Evolutionary conservation across 2,113 vertebrate genomes (phyloP), one percentile per base, ranked within the genome.

Genomic region (Leptobrachium leishanense): DNA sequence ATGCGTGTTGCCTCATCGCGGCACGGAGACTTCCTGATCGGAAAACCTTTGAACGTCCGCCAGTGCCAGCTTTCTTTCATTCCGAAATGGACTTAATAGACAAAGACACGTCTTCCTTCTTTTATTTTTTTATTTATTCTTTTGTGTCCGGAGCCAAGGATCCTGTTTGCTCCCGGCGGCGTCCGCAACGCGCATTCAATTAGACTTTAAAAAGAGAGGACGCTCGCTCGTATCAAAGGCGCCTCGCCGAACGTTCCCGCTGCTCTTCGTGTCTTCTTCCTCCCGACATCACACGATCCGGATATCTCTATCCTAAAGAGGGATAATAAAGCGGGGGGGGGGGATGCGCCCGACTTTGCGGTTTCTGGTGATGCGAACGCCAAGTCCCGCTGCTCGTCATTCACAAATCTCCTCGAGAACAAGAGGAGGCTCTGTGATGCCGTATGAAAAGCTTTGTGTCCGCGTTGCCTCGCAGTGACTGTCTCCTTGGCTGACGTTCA

Each of bases 151-250:
- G 44, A 70, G 68, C 43, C 43, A 50, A 6, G 31, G 20, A 13
- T 70, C 68, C 67, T 20, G 41, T 59, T n/a, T 68, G 65, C 59
- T 68, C 50, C 75, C 46, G 41, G 39, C 65, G 31, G 20, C 20
- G 20, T 31, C 65, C 44, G 39, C 54, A 2, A 42, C 20, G 10
- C 74, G 8, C 53, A 6, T 12, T 50, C 43, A 5, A 8, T 54
- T 11, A 3, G 3, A 12, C 2, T 59, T 59, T 59, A 12, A 59
- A 8, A 15, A 59, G 64, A n/a, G 10, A 8, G 6, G 63, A 53
- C 2, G 5, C 5, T 57, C 11, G 43, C 42, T 44, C 4, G 20
- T 64, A 64, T 64, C 31, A 78, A 71, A 71, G 76, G 41, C 13
- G 54, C 62, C 40, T 2, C 12, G 1, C 59, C 1, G 12, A 40